Evolutionary conservation across 30 jellyfish, hydroid and myxozoan genomes (phyloP).

Genomic region (Turritopsis rubra): DNA sequence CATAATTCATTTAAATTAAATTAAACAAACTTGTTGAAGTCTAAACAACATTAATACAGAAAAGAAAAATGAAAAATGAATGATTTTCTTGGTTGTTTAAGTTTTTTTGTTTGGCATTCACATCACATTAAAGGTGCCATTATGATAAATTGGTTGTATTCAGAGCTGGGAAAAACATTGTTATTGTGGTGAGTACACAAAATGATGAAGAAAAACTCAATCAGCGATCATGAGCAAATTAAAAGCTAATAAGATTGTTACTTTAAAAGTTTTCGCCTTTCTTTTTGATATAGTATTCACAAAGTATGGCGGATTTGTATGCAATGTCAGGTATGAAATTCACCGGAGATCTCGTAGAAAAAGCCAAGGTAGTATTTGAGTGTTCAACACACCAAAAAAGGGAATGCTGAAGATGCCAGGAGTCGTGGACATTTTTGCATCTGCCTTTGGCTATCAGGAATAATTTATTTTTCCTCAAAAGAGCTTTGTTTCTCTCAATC

Average conservation of each 20-base stretch:
- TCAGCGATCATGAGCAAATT: background rate
- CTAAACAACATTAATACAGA: background rate
- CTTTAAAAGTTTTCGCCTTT: constrained; percentile 6
- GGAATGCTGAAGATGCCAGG: background rate
- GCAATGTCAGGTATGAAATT: constrained; percentile 28
- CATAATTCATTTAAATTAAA: too few species aligned
- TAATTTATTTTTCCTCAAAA: background rate
- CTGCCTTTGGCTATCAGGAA: background rate
- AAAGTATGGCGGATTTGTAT: constrained; percentile 22
- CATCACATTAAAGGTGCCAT: background rate
- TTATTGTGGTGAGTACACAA: background rate
- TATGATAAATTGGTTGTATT: background rate
- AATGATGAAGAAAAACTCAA: background rate
- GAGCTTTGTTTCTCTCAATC: background rate
- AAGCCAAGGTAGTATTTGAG: constrained; percentile 26
- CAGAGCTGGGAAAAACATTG: background rate
- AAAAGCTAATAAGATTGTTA: background rate
- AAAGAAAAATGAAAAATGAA: too few species aligned
- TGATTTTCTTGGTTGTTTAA: background rate
- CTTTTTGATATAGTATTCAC: constrained; percentile 35
- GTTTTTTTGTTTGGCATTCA: background rate
- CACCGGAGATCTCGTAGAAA: background rate
- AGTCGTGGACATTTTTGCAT: background rate
- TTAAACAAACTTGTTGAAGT: too few species aligned
- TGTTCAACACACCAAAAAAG: background rate